A percentile compares a stretch with the other conserved stretches of the same genome.
Evolutionary conservation across 2,113 vertebrate genomes (phyloP).

Genomic region (Aleadryas rufinucha): DNA sequence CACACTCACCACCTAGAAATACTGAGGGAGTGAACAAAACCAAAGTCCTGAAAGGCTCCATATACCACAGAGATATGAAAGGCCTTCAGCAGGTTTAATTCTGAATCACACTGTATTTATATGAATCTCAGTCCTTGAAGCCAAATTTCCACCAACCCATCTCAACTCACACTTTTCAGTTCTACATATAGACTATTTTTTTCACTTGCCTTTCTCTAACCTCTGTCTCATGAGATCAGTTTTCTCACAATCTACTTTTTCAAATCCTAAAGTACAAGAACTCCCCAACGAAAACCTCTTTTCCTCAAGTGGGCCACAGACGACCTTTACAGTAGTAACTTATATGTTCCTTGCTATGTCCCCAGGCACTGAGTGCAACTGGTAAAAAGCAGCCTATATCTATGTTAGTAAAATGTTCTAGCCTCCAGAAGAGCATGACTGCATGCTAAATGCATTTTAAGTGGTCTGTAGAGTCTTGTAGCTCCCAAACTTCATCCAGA

Average conservation of each 20-base stretch:
- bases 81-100: not conserved
- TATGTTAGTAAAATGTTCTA: not conserved
- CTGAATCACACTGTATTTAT: not conserved
- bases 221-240: not conserved
- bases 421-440: not conserved
- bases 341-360: not conserved
- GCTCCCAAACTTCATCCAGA: not conserved
- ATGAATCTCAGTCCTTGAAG: not conserved
- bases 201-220: not conserved
- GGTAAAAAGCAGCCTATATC: not conserved
- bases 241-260: not conserved
- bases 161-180: not conserved
- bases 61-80: not conserved
- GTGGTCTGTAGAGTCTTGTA: not conserved
- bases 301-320: not conserved
- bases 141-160: not conserved
- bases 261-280: not conserved
- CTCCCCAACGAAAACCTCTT: not conserved
- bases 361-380: not conserved
- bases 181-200: not conserved
- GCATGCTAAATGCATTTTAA: not conserved
- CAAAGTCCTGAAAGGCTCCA: not conserved
- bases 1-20: not conserved
- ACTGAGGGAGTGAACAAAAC: not conserved
- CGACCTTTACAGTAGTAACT: not conserved